phyloP scores from a whole-genome alignment of 1,140 invertebrate species.

The Aphelinus certus region DNA sequence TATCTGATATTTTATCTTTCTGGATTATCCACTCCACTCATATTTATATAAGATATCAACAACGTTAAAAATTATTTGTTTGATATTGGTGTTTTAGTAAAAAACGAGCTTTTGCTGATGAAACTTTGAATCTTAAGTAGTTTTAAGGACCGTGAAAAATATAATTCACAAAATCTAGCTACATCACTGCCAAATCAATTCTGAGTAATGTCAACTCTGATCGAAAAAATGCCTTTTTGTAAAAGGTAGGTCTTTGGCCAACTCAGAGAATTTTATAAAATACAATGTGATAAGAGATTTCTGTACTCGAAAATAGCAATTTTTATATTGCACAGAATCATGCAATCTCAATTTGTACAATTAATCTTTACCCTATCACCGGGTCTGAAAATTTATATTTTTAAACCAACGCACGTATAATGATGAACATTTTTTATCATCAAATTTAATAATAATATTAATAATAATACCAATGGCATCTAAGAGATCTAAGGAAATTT shows the following conservation, averaged over 20 bases:
- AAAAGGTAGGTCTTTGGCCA: background rate
- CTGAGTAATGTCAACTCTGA: background rate
- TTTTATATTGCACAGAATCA: slow-evolving; percentile 28
- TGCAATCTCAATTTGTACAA: background rate
- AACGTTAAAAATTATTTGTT: too few species aligned
- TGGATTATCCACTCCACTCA: too few species aligned
- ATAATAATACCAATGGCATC: slow-evolving; percentile 1
- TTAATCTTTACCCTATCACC: slow-evolving; percentile 3
- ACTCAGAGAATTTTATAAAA: slow-evolving; percentile 26
- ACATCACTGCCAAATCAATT: slow-evolving; percentile 32
- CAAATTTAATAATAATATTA: slow-evolving; percentile 20
- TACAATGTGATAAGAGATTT: slow-evolving; percentile 38
- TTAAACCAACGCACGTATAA: slow-evolving; percentile 24
- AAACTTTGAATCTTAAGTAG: background rate
- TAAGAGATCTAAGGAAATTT: slow-evolving; percentile 8
- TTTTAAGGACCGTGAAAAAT: background rate
- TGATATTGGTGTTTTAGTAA: too few species aligned
- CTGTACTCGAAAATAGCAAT: slow-evolving; percentile 27
- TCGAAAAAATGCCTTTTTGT: background rate
- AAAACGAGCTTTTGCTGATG: background rate
- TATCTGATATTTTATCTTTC: too few species aligned
- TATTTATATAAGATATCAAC: too few species aligned
- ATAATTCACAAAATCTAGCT: slow-evolving; percentile 20
- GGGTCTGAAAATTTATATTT: slow-evolving; percentile 35
- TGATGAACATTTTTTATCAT: slow-evolving; percentile 20